Evolutionary conservation across 2,113 vertebrate genomes (phyloP).

Genomic region (Amblyopsis rosae): DNA sequence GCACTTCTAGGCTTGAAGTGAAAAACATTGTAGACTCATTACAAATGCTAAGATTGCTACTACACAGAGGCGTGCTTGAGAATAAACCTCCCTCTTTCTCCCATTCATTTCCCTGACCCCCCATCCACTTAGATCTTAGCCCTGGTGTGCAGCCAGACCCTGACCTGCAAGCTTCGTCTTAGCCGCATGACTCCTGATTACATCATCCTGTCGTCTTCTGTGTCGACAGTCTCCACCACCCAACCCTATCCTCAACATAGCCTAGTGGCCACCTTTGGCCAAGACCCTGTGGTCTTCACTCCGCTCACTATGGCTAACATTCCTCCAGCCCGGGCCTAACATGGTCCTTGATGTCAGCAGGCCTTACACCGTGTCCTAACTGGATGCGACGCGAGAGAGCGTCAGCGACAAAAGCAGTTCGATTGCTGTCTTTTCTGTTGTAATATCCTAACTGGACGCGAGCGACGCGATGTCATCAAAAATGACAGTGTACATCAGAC

Average conservation of each 20-base stretch:
- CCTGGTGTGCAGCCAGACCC: constrained; percentile 52
- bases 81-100: neutral
- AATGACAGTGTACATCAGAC: too few relatives aligned
- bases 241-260: neutral
- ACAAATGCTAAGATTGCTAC: too few relatives aligned
- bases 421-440: too few relatives aligned
- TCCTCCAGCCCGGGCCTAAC: constrained; percentile 28
- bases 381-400: too few relatives aligned
- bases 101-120: neutral
- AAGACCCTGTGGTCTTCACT: constrained; percentile 44
- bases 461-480: too few relatives aligned
- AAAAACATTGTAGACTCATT: too few relatives aligned
- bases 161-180: constrained; percentile 24
- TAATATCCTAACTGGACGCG: too few relatives aligned
- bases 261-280: constrained; percentile 5
- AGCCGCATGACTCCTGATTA: constrained; percentile 39
- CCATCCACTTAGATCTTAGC: constrained; percentile 40
- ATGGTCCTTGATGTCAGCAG: neutral
- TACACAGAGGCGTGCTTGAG: too few relatives aligned
- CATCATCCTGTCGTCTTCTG: constrained; percentile 44
- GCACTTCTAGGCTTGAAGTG: too few relatives aligned
- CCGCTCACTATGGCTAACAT: constrained; percentile 47
- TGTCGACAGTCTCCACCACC: neutral
- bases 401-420: too few relatives aligned
- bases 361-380: fast-evolving